Evolutionary conservation across 30 jellyfish, hydroid and myxozoan genomes (phyloP), one percentile per base, ranked within the genome.

Genomic region (Chrysaora quinquecirrha): DNA sequence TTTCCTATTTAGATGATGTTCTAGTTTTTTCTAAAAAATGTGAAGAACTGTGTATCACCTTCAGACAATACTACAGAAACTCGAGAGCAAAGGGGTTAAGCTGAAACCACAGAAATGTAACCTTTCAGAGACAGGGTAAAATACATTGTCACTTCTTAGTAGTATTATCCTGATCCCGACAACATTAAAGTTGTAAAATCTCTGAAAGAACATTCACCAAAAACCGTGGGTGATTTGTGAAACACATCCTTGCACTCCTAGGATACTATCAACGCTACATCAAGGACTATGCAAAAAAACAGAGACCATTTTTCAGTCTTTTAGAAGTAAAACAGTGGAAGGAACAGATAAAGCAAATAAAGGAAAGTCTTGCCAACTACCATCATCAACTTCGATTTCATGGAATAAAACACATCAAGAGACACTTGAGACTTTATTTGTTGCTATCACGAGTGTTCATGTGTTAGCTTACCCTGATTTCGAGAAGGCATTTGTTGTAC

Each of bases 1-100:
- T 83, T 20, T 88, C 94, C 19, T 83, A 71, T 66, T 63, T 83
- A 10, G 87, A 83, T 60, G 94, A 83, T 56, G 71, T 71, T 20
- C 61, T 83, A 3, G 87, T 72, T 1, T 83, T 52, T 72, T 72
- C 94, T 0, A 60, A 58, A 3, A 48, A 54, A 4, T 83, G 66
- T 21, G 73, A 83, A 19, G 73, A 64, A 56, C 88, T 34, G 65
- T 71, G 33, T 0, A 14, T 27, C 88, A 83, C 65, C 68, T 83
- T 3, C 49, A 71, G 38, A 30, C 48, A 56, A 87, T 72, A 14
- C 81, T 83, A 1, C 89, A 83, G 48, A 52, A 64, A 71, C 48
- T 83, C 12, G 31, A 31, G 38, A 35, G 31, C 3, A 61, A 73
- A 48, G 90, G 89, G n/a, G 80, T 84, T 4, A 84, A 84, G 84